Evolutionary conservation across 2,113 vertebrate species (phyloP), one percentile per base, ranked within the genome.

Genomic region (Todiramphus saurophagus): DNA sequence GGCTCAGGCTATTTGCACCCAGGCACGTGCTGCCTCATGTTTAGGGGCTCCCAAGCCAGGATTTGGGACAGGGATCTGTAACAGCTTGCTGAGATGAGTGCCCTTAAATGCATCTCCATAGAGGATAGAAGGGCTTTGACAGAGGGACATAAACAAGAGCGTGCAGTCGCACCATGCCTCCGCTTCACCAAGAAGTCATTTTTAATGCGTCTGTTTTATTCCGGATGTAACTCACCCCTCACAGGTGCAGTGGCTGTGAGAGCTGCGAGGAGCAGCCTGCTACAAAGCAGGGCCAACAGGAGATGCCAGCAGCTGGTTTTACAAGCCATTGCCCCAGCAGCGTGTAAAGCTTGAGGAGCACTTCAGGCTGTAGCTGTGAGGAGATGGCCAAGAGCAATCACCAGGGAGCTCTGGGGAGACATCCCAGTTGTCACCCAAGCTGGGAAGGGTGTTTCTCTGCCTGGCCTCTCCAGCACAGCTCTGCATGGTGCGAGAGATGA

Each of bases 191-290:
- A 13, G 10, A 69, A 74, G 21, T 39, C 0, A 9, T 48, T 74
- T 78, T 64, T 27, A 70, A n/a, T 15, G 33, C 5, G 9, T 48
- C 21, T 39, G 27, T 5, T 62, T 93, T 68, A 14, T 68, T 84
- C 86, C 1, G 1, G 80, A 25, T 0, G 3, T n/a, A 72, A 67
- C 6, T 25, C 16, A 0, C 2, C 0, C 19, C 39, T 30, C 3
- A 4, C 21, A 31, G 66, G 76, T 7, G 1, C 7, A 1, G 60
- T 0, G 2, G 30, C 21, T 41, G 46, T 33, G 11, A 56, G 87
- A 83, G 79, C 70, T 30, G 9, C 4, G 5, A 48, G 81, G 64
- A 59, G 63, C 5, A 0, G 15, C 0, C 5, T 5, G 66, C 73
- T 11, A 30, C 53, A 30, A 41, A 4, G 27, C 11, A 6, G 66